Evolutionary conservation across 2,113 vertebrate genomes (phyloP).

Genomic region (Benitochromis conjunctus): DNA sequence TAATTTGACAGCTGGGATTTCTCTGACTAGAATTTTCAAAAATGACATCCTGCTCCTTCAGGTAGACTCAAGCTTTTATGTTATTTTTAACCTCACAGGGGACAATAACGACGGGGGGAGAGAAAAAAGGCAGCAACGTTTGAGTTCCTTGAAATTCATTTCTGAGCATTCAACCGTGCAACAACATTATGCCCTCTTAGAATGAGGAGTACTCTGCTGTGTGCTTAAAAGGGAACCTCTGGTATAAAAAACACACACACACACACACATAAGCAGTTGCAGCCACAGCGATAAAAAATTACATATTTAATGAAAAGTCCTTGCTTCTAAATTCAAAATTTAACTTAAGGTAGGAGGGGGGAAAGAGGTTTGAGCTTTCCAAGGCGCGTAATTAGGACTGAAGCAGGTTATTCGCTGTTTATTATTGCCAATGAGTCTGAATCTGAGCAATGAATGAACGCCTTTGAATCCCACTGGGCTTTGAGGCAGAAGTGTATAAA

Average conservation of each 20-base stretch:
- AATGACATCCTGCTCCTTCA: conserved; percentile 7
- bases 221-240: conserved; percentile 40
- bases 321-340: conserved; percentile 3
- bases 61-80: conserved; percentile 6
- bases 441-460: background rate
- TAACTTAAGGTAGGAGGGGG: background rate
- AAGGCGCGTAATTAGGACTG: background rate
- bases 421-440: background rate
- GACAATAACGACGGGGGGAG: conserved; percentile 26
- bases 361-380: background rate
- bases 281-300: conserved; percentile 31
- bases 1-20: conserved; percentile 14
- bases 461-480: background rate
- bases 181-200: conserved; percentile 52
- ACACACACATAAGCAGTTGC: background rate
- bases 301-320: conserved; percentile 45
- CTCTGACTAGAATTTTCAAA: background rate
- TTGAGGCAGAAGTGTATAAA: background rate
- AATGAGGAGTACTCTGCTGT: conserved; percentile 40
- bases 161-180: conserved; percentile 51
- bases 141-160: conserved; percentile 45
- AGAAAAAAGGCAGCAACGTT: conserved; percentile 5
- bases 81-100: conserved; percentile 32
- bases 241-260: background rate
- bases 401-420: background rate